Evolutionary conservation across 2,797 vertebrate species (phyloP).

Genomic region (Enteromius afrohamiltoni): DNA sequence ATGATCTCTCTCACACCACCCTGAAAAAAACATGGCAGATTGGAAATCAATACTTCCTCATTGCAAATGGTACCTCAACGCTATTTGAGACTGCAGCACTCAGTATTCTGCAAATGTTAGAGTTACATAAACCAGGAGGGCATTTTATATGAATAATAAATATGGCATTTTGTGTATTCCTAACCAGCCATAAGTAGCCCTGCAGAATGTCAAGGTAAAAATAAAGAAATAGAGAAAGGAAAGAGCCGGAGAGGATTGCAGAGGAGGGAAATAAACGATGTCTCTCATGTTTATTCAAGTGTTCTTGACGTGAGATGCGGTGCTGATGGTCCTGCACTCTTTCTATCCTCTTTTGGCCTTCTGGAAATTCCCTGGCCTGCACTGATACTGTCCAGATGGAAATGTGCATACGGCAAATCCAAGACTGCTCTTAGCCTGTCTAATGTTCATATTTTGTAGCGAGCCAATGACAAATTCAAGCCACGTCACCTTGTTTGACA

Average conservation of each 20-base stretch:
- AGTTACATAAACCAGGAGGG: slow-evolving; percentile 46
- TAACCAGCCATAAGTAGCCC: slow-evolving; percentile 57
- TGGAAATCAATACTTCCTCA: slow-evolving; percentile 49
- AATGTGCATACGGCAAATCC: slow-evolving; percentile 12
- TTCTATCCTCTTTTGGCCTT: slow-evolving; percentile 45
- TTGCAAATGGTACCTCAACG: slow-evolving; percentile 44
- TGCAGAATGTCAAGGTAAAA: slow-evolving; percentile 51
- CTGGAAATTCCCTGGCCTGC: slow-evolving; percentile 58
- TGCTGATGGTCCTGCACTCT: slow-evolving; percentile 41
- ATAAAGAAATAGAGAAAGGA: slow-evolving; percentile 38
- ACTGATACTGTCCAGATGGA: slow-evolving; percentile 38
- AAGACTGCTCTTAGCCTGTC: slow-evolving; percentile 27
- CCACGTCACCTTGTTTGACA: slow-evolving; percentile 6
- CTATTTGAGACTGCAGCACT: slow-evolving; percentile 24
- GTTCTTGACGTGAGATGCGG: slow-evolving; percentile 41
- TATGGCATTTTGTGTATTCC: slow-evolving; percentile 59
- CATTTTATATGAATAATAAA: slow-evolving; percentile 59
- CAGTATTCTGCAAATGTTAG: slow-evolving; percentile 40
- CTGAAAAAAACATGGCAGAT: slow-evolving; percentile 22
- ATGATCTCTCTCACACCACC: slow-evolving; percentile 49
- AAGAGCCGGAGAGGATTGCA: slow-evolving; percentile 27
- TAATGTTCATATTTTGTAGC: slow-evolving; percentile 8
- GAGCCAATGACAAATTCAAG: slow-evolving; percentile 8
- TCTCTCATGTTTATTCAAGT: slow-evolving; percentile 65
- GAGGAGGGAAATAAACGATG: slow-evolving; percentile 53